Base-by-base conservation (phyloP, 2,797 vertebrate species). In the Sciurus vulgaris region DNA sequence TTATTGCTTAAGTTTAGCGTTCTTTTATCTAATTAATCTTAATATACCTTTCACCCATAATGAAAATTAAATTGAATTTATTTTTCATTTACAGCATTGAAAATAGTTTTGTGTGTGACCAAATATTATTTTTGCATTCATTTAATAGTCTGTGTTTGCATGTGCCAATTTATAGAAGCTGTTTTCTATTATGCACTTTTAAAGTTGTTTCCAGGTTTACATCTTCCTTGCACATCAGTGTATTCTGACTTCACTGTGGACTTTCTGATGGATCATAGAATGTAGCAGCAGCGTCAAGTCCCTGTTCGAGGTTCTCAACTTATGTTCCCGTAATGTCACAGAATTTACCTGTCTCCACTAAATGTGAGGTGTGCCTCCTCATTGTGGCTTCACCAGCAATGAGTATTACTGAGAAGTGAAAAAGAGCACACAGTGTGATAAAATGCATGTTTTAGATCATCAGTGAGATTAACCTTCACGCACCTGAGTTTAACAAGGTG, bases 21-120 rank as follows among this genome's bases (percentile, higher is more conserved):
- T 69, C 2, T 63, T 83, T 78, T 44, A 24, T 95, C 33, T 95
- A 73, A 82, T 54, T 82, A 85, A 70, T 79, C 14, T 47, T 81
- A 20, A 61, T 69, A 17, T 63, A 41, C 69, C 76, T 95, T 86
- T 35, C 41, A 26, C 74, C 74, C 8, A 5, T 54, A 93, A 2
- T 56, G 22, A 0, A 84, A 86, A 59, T 65, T 12, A 5, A 20
- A 83, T 56, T n/a, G 15, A 7, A 30, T 87, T 49, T 26, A 13
- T 67, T 94, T 93, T 82, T 87, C 4, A 30, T 20, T 51, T 72
- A 69, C 35, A 3, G 0, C 49, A 81, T 54, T 85, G 38, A 6
- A 81, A 44, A 28, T 73, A 76, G 67, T 74, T 56, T 56, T 65
- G 11, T 44, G 17, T 51, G 7, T 38, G 73, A 74, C 33, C 49